These are phyloP conservation scores for Colius striatus DNA, from an alignment of 2,113 vertebrate species.

Conservation along the genomic window DNA sequence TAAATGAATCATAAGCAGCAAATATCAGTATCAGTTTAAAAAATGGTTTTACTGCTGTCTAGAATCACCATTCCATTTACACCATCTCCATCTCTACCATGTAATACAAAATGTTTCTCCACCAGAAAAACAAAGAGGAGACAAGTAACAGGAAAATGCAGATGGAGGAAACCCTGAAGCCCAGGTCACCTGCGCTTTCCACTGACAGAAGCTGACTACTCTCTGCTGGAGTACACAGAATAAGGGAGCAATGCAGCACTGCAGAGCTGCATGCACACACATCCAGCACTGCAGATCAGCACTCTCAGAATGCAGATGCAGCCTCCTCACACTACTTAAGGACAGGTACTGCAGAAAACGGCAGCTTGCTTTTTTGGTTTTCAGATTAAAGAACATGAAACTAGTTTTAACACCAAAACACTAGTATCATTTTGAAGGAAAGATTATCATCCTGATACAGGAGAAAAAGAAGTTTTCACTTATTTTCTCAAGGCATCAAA, in stretches of 20 bases:
- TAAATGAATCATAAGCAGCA: background rate
- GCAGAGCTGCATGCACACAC: background rate
- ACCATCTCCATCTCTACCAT: background rate
- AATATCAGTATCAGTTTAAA: background rate
- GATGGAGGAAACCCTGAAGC: background rate
- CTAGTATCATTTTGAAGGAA: background rate
- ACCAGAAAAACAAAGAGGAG: background rate
- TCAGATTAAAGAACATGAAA: background rate
- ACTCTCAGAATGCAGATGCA: background rate
- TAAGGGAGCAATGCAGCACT: background rate
- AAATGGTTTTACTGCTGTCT: background rate
- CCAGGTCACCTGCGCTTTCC: background rate
- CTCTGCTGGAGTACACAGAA: fast-evolving
- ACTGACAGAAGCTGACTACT: background rate
- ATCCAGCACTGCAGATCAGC: conserved; percentile 6
- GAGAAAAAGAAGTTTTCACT: background rate
- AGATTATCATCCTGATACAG: background rate
- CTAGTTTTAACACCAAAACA: background rate
- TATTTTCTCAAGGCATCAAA: background rate
- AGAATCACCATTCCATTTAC: background rate
- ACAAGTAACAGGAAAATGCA: background rate
- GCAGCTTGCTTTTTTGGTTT: background rate
- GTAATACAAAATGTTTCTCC: background rate
- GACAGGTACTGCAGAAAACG: background rate
- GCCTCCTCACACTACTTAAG: background rate